Percentiles rank a stretch among this genome's conserved stretches.
Conservation (phyloP, 2,113 vertebrate species). For the Onychostruthus taczanowskii region DNA sequence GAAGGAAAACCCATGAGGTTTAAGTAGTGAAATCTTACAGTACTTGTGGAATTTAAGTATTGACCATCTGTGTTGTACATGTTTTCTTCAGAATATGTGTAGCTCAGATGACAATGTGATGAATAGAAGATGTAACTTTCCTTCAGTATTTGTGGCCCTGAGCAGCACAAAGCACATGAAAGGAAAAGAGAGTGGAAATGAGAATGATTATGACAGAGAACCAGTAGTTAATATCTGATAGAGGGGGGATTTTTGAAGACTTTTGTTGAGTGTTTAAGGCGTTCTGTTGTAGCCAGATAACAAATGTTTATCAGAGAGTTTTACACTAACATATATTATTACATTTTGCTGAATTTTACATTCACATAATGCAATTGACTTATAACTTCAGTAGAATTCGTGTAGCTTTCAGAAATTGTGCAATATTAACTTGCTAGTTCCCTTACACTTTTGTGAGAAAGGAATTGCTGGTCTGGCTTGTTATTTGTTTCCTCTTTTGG, state of each 20-base stretch:
- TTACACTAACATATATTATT: neutral
- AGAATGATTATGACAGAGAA: neutral
- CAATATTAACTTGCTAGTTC: neutral
- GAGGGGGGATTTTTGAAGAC: neutral
- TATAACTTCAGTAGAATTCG: neutral
- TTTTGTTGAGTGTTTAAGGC: neutral
- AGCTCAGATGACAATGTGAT: neutral
- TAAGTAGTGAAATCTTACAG: neutral
- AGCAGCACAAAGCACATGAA: fast-evolving
- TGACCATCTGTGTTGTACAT: fast-evolving
- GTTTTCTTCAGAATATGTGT: neutral
- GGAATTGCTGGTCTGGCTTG: neutral
- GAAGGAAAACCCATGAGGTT: neutral
- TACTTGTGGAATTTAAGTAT: neutral
- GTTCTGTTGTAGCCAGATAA: neutral
- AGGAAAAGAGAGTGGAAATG: neutral
- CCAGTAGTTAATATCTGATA: neutral
- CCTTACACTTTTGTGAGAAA: neutral
- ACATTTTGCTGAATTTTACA: neutral
- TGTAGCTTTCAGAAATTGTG: neutral
- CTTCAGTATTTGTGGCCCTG: neutral
- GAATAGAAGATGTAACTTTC: neutral
- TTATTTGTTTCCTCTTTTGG: neutral
- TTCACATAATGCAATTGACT: neutral
- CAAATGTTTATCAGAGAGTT: neutral